A percentile compares a stretch with the other conserved stretches of the same genome.
Conservation (phyloP, 2,113 vertebrate species). For the Elachura formosa region DNA sequence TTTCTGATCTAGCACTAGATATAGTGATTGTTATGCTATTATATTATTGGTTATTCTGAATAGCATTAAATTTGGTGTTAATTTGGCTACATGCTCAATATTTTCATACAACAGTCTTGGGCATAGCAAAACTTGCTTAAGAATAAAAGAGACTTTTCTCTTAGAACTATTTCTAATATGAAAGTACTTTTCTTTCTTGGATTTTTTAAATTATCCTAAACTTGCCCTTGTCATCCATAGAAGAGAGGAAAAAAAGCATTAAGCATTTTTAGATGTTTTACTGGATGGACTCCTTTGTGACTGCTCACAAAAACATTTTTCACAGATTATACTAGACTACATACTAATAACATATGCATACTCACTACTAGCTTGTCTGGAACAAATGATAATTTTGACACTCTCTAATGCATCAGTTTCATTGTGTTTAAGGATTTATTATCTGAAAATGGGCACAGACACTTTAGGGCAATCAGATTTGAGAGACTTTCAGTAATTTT, state of each 20-base stretch:
- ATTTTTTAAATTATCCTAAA: background rate
- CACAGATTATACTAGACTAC: conserved; percentile 17
- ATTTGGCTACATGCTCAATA: background rate
- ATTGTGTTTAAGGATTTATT: conserved; percentile 38
- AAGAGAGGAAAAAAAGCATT: background rate
- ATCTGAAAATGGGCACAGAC: background rate
- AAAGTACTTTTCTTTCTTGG: background rate
- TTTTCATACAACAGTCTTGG: background rate
- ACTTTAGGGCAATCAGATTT: background rate
- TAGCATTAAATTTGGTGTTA: background rate
- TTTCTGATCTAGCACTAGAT: background rate
- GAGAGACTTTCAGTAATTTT: background rate
- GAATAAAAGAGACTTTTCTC: background rate
- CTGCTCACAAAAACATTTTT: conserved; percentile 25
- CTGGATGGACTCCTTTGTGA: background rate
- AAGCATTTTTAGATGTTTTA: conserved; percentile 11
- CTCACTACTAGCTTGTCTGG: conserved; percentile 43
- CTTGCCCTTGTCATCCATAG: background rate
- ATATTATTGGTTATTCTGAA: background rate
- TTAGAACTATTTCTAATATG: background rate
- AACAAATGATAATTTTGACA: conserved; percentile 60
- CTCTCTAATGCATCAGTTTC: conserved; percentile 39
- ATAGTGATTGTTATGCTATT: background rate
- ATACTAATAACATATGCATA: conserved; percentile 49
- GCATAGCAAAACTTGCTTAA: background rate